A percentile compares a stretch with the other conserved stretches of the same genome.
These are phyloP conservation scores for Plemyria rubiginata DNA, from an alignment of 2,888 invertebrate genomes.

Conservation along the genomic window DNA sequence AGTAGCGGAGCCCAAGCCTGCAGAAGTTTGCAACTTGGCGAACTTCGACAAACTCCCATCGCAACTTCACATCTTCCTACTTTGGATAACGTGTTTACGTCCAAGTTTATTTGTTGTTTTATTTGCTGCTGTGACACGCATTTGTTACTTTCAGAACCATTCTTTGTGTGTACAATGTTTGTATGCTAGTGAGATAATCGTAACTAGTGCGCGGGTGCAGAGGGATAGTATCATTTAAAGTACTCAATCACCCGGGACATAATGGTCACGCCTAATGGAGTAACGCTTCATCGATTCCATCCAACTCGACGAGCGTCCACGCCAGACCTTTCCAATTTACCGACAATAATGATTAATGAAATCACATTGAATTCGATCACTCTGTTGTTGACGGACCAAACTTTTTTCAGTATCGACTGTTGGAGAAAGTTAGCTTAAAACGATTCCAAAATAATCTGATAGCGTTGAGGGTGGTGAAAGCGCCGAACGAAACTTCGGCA, in stretches of 20 bases:
- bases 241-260: constrained; percentile 39
- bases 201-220: constrained; percentile 16
- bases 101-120: constrained; percentile 44
- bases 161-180: neutral
- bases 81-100: constrained; percentile 59
- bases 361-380: constrained; percentile 51
- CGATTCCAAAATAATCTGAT: constrained; percentile 73
- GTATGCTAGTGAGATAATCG: neutral
- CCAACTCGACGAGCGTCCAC: constrained; percentile 36
- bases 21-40: constrained; percentile 64
- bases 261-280: constrained; percentile 41
- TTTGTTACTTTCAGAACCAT: constrained; percentile 15
- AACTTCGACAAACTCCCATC: constrained; percentile 58
- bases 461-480: constrained; percentile 52
- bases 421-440: constrained; percentile 64
- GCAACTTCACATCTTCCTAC: constrained; percentile 52
- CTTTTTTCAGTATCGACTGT: constrained; percentile 55
- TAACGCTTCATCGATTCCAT: constrained; percentile 40
- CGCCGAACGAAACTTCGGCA: constrained; percentile 66
- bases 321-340: constrained; percentile 42
- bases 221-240: constrained; percentile 27
- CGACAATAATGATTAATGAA: constrained; percentile 46
- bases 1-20: constrained; percentile 62
- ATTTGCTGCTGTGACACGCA: constrained; percentile 33
- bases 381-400: constrained; percentile 43